A percentile compares a stretch with the other conserved stretches of the same genome.
Evolutionary conservation across 2,797 vertebrate genomes (phyloP).

Genomic region (Dendrocincla fuliginosa): DNA sequence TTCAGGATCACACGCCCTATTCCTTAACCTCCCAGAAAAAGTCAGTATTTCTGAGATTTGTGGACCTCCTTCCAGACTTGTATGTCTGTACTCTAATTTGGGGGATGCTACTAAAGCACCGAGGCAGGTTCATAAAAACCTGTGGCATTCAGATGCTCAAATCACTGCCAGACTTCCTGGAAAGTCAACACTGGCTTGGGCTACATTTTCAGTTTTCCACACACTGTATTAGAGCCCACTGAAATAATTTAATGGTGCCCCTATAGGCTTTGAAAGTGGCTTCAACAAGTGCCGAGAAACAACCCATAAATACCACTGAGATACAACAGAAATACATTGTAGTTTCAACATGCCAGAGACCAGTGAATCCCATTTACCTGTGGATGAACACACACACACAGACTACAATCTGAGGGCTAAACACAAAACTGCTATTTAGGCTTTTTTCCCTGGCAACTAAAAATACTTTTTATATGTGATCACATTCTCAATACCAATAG

Average conservation of each 20-base stretch:
- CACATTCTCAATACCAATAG: neutral
- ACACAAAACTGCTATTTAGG: neutral
- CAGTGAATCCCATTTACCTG: neutral
- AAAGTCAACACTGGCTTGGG: neutral
- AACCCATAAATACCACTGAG: neutral
- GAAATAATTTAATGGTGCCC: neutral
- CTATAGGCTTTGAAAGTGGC: neutral
- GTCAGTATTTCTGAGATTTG: neutral
- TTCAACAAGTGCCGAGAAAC: neutral
- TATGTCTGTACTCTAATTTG: neutral
- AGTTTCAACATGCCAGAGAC: neutral
- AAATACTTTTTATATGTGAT: neutral
- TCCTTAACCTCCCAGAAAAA: neutral
- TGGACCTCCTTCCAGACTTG: neutral
- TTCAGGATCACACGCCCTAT: neutral
- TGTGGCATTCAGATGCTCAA: neutral
- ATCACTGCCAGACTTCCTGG: neutral
- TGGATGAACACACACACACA: neutral
- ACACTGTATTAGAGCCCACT: neutral
- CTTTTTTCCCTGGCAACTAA: neutral
- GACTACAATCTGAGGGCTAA: neutral
- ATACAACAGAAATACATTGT: neutral
- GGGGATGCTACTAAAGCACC: too few relatives aligned
- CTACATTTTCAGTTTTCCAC: neutral
- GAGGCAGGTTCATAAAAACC: neutral